Evolutionary conservation across 2,888 invertebrate genomes (phyloP), one percentile per base, ranked within the genome.

Genomic region (Stegophylla sp.): DNA sequence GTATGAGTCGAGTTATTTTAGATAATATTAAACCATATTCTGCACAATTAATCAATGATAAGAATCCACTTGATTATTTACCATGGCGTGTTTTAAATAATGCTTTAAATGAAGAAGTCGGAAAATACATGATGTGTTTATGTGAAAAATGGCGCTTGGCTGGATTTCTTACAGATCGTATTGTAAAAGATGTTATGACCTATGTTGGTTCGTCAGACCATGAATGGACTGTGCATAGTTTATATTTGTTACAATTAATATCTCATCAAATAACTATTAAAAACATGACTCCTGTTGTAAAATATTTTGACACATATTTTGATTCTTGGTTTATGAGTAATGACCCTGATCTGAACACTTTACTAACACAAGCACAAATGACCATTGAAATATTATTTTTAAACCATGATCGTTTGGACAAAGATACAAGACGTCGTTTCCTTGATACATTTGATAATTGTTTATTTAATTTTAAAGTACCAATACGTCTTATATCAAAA

Each of bases 1-100:
- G 51, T 71, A 71, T 79, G 71, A 28, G 41, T 71, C 28, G 43
- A 71, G 61, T 79, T 51, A 79, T 79, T 63, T 79, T 79, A 61
- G 26, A 71, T 13, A 71, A 79, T 71, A 79, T 79, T 3, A 79
- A 79, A 79, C 79, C 79, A 45, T 79, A 71, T 63, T 79, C 79
- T 28, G n/a, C 61, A 3, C 51, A 71, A 63, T 0, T 61, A 23
- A 79, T 71, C 63, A 51, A 79, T 13, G 5, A 41, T 17, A 51
- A 63, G 5, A 48, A 79, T 71, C 71, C 79, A 63, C 13, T 79
- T 23, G 51, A 79, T 51, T 61, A 48, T 61, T 71, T 79, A 51
- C 79, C 79, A 17, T 79, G 79, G 79, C 59, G 28, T 69, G 61
- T 79, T 51, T 43, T 79, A 71, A 51, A 79, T 12, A 34, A 51